Evolutionary conservation across 2,797 vertebrate genomes (phyloP).

Genomic region (Acropternis orthonyx): DNA sequence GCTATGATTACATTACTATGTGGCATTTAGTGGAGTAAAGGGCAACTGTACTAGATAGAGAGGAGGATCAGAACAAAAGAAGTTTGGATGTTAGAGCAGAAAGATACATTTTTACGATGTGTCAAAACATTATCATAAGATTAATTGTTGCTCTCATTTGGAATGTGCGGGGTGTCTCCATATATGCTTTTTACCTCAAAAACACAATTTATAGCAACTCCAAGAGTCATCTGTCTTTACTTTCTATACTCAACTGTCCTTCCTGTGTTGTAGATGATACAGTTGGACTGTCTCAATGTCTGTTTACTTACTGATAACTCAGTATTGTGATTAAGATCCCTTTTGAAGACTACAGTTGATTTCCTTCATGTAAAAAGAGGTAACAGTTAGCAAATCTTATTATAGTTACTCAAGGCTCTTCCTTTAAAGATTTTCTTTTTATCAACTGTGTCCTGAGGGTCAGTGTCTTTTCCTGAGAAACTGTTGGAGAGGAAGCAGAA

Average conservation of each 20-base stretch:
- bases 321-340: background rate
- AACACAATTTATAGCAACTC: slow-evolving; percentile 17
- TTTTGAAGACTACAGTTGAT: background rate
- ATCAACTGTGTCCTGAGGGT: background rate
- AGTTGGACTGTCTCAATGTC: background rate
- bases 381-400: background rate
- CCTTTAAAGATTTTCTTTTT: background rate
- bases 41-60: background rate
- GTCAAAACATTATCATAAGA: background rate
- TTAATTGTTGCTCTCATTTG: background rate
- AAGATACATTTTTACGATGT: background rate
- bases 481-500: slow-evolving; percentile 48
- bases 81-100: background rate
- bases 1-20: background rate
- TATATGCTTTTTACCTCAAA: slow-evolving; percentile 40
- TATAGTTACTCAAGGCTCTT: background rate
- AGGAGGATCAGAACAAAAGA: background rate
- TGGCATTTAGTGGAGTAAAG: background rate
- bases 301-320: slow-evolving; percentile 16
- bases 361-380: slow-evolving; percentile 4
- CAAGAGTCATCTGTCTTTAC: background rate
- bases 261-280: background rate
- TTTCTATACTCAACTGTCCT: background rate
- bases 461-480: slow-evolving; percentile 41
- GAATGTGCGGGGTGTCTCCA: background rate